Evolutionary conservation across 2,888 invertebrate genomes (phyloP), one percentile per base, ranked within the genome.

Genomic region (Liodrosophila aerea): DNA sequence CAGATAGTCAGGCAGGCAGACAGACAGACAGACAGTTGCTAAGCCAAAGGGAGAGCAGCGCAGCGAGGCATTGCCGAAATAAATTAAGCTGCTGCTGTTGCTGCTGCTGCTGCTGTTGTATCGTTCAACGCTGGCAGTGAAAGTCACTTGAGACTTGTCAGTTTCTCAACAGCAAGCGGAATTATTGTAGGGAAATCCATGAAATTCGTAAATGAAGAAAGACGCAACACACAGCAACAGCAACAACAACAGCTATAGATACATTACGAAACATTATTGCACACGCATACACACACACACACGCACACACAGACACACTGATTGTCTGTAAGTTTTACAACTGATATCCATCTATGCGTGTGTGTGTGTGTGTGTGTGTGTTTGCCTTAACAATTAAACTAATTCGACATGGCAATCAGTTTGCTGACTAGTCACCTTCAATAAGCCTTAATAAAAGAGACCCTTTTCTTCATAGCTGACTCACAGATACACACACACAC

Each of bases 181-280:
- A 72, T 81, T 69, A 74, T 80, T 76, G 63, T 71, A 87, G 87
- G 87, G 82, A 87, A 87, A 85, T 77, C 86, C 87, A 80, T 74
- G 74, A 86, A 86, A 84, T 86, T 81, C 73, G 76, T 80, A 75
- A 81, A 77, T 69, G 71, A 76, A 78, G 67, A 78, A 71, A 85
- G 76, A 78, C 80, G 65, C 64, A 65, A n/a, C n/a, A 70, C 70
- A 63, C 47, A 73, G 53, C 30, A 44, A 37, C 11, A 57, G 58
- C 47, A 36, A 11, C n/a, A 29, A 18, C 39, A 49, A 29, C 33
- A 57, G 31, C 50, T 57, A 30, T 33, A 57, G 50, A 56, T 47
- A 41, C 53, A 80, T 86, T 86, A 76, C 72, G 77, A 86, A 73
- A 84, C 69, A 53, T 57, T 71, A 65, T 63, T 63, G 58, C 73